A percentile compares a stretch with the other conserved stretches of the same genome.
These are phyloP conservation scores for Falco biarmicus DNA, from an alignment of 2,797 vertebrate genomes.

Conservation along the genomic window DNA sequence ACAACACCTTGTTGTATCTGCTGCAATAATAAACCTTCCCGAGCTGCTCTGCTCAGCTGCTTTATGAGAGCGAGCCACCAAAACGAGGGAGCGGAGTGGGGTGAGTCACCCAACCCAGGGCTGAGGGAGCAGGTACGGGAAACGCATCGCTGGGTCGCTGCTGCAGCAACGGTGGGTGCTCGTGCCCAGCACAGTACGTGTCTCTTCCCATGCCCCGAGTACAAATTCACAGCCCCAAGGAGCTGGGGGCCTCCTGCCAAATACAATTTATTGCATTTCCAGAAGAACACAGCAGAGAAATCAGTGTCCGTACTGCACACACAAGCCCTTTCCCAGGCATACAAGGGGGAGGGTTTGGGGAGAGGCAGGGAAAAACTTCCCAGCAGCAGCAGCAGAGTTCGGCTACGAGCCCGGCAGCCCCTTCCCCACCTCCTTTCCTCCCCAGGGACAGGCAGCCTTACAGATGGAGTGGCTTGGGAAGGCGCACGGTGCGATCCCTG, in stretches of 20 bases:
- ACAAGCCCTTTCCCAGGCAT: background rate
- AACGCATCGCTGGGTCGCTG: background rate
- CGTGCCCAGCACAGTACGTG: background rate
- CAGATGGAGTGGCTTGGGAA: background rate
- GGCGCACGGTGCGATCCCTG: background rate
- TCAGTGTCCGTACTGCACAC: background rate
- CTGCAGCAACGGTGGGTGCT: background rate
- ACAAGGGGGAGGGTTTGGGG: background rate
- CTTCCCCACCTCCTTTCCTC: background rate
- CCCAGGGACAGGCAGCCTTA: background rate
- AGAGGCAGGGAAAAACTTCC: background rate
- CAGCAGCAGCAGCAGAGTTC: background rate
- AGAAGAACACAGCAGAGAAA: conserved; percentile 12
- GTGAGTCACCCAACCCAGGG: background rate
- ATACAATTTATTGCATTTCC: conserved; percentile 58
- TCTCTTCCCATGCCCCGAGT: background rate
- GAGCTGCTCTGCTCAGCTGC: accelerated
- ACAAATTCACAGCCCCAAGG: conserved; percentile 11
- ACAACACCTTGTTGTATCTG: background rate
- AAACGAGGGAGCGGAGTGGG: background rate
- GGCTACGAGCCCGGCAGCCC: accelerated
- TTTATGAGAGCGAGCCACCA: background rate
- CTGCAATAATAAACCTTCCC: conserved; percentile 35
- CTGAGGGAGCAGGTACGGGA: accelerated
- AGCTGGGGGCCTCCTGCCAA: conserved; percentile 19